Evolutionary conservation across 1,140 invertebrate genomes (phyloP), one percentile per base, ranked within the genome.

Genomic region (Magallana ariakensis): DNA sequence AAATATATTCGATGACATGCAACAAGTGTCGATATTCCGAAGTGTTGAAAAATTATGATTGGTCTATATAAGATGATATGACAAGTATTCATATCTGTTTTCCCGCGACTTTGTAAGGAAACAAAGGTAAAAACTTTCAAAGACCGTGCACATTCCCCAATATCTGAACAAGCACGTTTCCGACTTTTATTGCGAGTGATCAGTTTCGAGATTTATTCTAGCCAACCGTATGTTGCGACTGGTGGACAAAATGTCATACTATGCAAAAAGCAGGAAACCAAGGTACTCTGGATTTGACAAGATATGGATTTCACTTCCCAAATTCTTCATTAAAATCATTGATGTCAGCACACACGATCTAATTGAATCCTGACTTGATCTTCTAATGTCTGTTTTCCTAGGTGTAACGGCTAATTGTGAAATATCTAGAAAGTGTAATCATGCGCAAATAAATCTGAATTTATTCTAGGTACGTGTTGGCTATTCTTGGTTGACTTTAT

Each of bases 401-500:
- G 66, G 66, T 75, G 66, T 75, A 75, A 75, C 22, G 9, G 19
- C 13, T 46, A 75, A 75, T 33, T 10, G 2, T 75, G 22, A 75
- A 75, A 33, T 26, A 75, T 75, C 22, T 26, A 19, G 22, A 66
- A 33, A 70, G 22, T 75, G 66, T 75, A 33, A 75, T 75, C 66
- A 33, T 11, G 19, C 22, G 66, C 66, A 33, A 75, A 75, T 75
- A 26, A 75, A 19, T 9, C 66, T 10, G 1, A 26, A 13, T 9
- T 75, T 75, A 46, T 46, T 46, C 33, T 33, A 26, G 19, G 22
- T 26, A 75, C 22, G 15, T 75, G 66, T 15, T 46, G 5, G 11
- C 66, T 75, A 75, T 75, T 26, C 13, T 75, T 75, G 66, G 0
- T 46, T 46, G 33, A 46, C 33, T 46, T 46, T 2, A 46, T 46